phyloP scores from a whole-genome alignment of 2,797 vertebrate genomes.

The Micromesistius poutassou region DNA sequence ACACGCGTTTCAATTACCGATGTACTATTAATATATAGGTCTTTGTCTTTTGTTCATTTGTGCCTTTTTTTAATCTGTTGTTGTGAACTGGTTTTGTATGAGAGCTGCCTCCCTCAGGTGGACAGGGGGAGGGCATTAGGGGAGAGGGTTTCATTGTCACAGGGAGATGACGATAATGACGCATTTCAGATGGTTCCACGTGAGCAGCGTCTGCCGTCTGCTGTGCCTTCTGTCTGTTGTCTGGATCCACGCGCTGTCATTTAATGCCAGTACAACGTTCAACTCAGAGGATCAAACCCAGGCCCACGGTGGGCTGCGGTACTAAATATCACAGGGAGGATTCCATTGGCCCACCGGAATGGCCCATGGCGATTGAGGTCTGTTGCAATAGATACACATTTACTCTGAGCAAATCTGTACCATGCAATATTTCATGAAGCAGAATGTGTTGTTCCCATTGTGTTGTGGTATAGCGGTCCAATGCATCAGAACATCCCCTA shows the following conservation, averaged over 20 bases:
- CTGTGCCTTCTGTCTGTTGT: constrained; percentile 13
- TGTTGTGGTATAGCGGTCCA: not conserved
- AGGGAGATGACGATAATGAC: not conserved
- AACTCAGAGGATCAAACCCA: not conserved
- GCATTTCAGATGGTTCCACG: constrained; percentile 17
- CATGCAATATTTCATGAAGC: not conserved
- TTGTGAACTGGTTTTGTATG: constrained; percentile 3
- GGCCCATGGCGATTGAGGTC: too few species aligned
- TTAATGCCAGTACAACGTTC: not conserved
- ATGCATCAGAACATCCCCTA: not conserved
- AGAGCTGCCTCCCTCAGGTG: constrained; percentile 5
- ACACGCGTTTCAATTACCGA: constrained; percentile 42
- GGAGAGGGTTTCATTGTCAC: constrained; percentile 5
- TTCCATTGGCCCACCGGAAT: not conserved
- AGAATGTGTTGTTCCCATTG: not conserved
- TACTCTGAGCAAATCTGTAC: not conserved
- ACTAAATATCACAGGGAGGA: not conserved
- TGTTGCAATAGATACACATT: not conserved
- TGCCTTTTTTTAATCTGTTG: constrained; percentile 29
- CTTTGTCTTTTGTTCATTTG: constrained; percentile 26
- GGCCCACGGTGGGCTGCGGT: not conserved
- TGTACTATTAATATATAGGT: constrained; percentile 22
- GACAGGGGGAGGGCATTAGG: constrained; percentile 13
- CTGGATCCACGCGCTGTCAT: not conserved
- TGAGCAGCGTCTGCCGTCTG: not conserved